These are phyloP conservation scores for Scophthalmus maximus DNA, from an alignment of 2,113 vertebrate genomes.

Conservation along the genomic window DNA sequence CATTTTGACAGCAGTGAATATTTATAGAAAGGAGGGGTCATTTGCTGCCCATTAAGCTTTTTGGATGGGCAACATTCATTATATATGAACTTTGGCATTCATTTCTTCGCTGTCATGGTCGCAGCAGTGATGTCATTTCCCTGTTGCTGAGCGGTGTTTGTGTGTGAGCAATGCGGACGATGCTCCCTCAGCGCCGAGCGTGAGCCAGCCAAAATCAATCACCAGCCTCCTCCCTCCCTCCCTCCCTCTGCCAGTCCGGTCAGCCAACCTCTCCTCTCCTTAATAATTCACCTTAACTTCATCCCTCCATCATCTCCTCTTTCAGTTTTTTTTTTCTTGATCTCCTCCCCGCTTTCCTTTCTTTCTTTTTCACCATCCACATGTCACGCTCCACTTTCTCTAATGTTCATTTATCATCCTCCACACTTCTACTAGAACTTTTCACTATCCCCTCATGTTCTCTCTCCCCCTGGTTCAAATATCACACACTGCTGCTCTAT, in stretches of 20 bases:
- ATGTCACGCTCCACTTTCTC: constrained; percentile 15
- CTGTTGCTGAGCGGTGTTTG: neutral
- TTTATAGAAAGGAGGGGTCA: too few relatives aligned
- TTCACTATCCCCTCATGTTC: neutral
- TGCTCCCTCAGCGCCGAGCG: constrained; percentile 18
- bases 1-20: too few relatives aligned
- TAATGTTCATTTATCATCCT: neutral
- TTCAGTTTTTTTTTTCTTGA: constrained; percentile 34
- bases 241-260: neutral
- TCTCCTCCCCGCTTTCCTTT: neutral
- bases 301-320: constrained; percentile 37
- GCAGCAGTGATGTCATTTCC: neutral
- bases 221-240: constrained; percentile 28
- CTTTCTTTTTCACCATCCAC: neutral
- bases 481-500: neutral
- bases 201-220: constrained; percentile 62
- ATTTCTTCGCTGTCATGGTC: neutral
- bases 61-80: too few relatives aligned
- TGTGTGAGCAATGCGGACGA: constrained; percentile 22
- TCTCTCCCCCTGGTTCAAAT: neutral
- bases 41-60: too few relatives aligned
- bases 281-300: constrained; percentile 65
- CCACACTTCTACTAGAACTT: neutral
- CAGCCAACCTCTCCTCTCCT: constrained; percentile 33
- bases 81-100: too few relatives aligned